These are phyloP conservation scores for Polymixis flavicincta DNA, from an alignment of 2,888 invertebrate species.

Conservation along the genomic window DNA sequence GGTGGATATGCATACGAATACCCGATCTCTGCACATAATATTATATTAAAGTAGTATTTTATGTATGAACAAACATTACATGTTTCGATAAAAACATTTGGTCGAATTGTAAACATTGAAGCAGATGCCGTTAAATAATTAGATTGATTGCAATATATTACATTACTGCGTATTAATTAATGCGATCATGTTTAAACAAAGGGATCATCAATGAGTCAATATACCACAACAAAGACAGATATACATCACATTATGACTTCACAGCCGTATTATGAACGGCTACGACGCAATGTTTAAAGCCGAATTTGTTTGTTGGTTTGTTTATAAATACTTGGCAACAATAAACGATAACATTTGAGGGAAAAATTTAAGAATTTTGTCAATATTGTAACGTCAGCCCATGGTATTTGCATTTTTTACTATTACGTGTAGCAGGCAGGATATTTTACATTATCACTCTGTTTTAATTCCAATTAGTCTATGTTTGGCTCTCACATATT, in stretches of 20 bases:
- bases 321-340: conserved; percentile 44
- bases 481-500: neutral
- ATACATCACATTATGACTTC: conserved; percentile 6
- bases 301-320: conserved; percentile 26
- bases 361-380: conserved; percentile 6
- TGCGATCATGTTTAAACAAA: conserved; percentile 20
- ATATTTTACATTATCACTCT: neutral
- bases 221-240: conserved; percentile 32
- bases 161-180: conserved; percentile 14
- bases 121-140: neutral
- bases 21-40: too few species aligned
- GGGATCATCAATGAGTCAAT: conserved; percentile 41
- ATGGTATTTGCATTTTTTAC: neutral
- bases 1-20: too few species aligned
- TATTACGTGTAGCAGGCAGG: neutral
- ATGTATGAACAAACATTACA: neutral
- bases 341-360: conserved; percentile 33
- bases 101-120: neutral
- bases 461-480: neutral
- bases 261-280: conserved; percentile 46
- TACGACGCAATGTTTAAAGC: conserved; percentile 24
- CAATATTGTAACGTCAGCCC: neutral
- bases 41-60: too few species aligned
- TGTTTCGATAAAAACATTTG: neutral
- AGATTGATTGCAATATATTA: conserved; percentile 6